Percentiles rank a stretch among this genome's conserved stretches.
Conservation (phyloP, 2,113 vertebrate genomes). For the Antechinus flavipes region DNA sequence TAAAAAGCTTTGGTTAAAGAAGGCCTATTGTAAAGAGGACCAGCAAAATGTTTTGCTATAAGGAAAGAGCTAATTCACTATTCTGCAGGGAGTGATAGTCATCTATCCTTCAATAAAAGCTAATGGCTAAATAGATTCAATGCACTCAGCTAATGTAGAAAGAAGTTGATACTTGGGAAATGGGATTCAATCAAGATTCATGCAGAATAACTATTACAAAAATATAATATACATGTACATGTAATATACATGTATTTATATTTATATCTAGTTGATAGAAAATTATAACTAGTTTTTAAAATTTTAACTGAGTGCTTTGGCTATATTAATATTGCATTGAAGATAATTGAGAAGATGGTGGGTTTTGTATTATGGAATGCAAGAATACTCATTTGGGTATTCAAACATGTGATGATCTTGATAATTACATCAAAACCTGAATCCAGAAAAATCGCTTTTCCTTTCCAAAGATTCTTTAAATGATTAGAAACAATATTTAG, state of each 20-base stretch:
- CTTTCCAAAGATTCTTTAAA: constrained; percentile 56
- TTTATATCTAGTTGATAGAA: constrained; percentile 70
- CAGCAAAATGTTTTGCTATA: constrained; percentile 82
- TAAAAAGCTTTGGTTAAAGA: constrained; percentile 80
- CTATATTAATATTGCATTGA: constrained; percentile 2
- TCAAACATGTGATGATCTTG: constrained; percentile 24
- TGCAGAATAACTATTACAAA: constrained; percentile 68
- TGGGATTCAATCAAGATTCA: constrained; percentile 79
- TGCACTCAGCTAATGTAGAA: constrained; percentile 85
- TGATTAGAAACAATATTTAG: constrained; percentile 70
- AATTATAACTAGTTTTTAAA: constrained; percentile 69
- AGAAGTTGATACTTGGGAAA: constrained; percentile 78
- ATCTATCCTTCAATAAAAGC: constrained; percentile 85
- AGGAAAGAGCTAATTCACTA: constrained; percentile 83
- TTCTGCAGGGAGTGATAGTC: constrained; percentile 84
- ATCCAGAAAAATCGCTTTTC: constrained; percentile 1
- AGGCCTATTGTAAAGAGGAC: constrained; percentile 80
- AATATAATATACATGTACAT: constrained; percentile 37
- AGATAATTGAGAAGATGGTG: constrained; percentile 29
- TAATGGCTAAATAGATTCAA: constrained; percentile 84
- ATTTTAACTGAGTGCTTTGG: constrained; percentile 36
- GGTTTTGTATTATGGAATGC: background rate
- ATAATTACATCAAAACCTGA: constrained; percentile 26
- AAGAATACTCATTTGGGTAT: constrained; percentile 12
- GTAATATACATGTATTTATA: constrained; percentile 34